Base-by-base conservation (phyloP, 1,140 invertebrate species). In the Nixonia krombeini region DNA sequence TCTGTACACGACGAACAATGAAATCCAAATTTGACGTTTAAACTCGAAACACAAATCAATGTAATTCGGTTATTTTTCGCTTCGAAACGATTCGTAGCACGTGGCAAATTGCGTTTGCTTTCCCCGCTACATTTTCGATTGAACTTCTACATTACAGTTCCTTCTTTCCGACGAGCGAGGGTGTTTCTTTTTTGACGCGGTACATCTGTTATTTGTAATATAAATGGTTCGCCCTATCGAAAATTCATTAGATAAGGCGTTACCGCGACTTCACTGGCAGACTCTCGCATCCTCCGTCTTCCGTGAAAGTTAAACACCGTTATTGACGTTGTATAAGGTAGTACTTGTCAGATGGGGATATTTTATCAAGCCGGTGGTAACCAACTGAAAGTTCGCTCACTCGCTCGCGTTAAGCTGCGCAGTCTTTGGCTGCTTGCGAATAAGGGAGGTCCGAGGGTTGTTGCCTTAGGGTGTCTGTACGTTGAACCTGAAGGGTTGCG, bases 331-430 rank as follows among this genome's bases (percentile, higher is more conserved):
- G 25, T 26, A 26, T 26, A 26, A 26, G 25, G 25, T 26, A 26
- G 25, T 26, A 9, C 25, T 26, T 26, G 25, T 26, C 25, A 9
- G 9, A 9, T 26, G n/a, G n/a, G n/a, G n/a, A n/a, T n/a, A n/a
- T n/a, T n/a, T n/a, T n/a, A n/a, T n/a, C n/a, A n/a, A n/a, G n/a
- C n/a, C n/a, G n/a, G n/a, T 26, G 25, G 25, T 26, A 5, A 9
- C 25, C 25, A 26, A 26, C 25, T 26, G 25, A 26, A 26, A 26
- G 25, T 26, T 23, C 12, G 4, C 23, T 64, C 15, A 21, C 26
- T 51, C 16, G 21, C 35, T 55, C 28, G 1, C 7, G 29, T 57
- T 13, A 23, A 42, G 16, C 53, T 5, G 4, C n/a, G n/a, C 25
- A 26, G 25, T 26, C 25, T 26, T 26, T 5, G 25, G 25, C 9